phyloP scores from a whole-genome alignment of 2,888 invertebrate species.

The Apotomis betuletana region DNA sequence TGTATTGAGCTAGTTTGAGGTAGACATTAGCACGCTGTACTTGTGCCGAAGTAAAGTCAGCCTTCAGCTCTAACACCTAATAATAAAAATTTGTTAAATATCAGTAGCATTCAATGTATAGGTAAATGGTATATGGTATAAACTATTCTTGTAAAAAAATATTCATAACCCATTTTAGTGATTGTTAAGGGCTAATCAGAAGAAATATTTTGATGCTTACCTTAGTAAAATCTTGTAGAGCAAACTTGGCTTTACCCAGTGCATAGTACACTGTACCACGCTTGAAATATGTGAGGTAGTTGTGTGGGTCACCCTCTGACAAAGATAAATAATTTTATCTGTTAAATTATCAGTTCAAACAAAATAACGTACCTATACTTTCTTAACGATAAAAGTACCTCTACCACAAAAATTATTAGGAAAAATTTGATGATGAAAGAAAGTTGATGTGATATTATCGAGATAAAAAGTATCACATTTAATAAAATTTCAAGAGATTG shows the following conservation, averaged over 20 bases:
- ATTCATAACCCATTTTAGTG: too few species aligned
- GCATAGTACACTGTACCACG: conserved; percentile 98
- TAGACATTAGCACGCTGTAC: conserved; percentile 93
- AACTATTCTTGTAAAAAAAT: too few species aligned
- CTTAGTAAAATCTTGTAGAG: conserved; percentile 95
- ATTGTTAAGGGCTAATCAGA: too few species aligned
- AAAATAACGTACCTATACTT: background rate
- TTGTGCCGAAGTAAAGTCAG: conserved; percentile 95
- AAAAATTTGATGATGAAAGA: too few species aligned
- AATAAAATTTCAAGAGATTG: background rate
- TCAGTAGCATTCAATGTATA: background rate
- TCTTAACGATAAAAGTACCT: background rate
- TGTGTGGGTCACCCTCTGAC: conserved; percentile 96
- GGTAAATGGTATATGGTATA: too few species aligned
- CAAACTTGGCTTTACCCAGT: conserved; percentile 97
- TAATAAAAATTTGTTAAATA: background rate
- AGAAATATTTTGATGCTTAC: conserved; percentile 49
- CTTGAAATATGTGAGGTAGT: conserved; percentile 98
- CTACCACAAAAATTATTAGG: background rate
- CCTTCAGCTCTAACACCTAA: conserved; percentile 94
- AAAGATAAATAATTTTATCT: conserved; percentile 46
- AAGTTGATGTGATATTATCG: too few species aligned
- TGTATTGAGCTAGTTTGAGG: conserved; percentile 94
- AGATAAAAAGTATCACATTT: too few species aligned
- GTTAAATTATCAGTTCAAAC: conserved; percentile 13